Base-by-base conservation (phyloP, 2,113 vertebrate species). In the Lycaon pictus region DNA sequence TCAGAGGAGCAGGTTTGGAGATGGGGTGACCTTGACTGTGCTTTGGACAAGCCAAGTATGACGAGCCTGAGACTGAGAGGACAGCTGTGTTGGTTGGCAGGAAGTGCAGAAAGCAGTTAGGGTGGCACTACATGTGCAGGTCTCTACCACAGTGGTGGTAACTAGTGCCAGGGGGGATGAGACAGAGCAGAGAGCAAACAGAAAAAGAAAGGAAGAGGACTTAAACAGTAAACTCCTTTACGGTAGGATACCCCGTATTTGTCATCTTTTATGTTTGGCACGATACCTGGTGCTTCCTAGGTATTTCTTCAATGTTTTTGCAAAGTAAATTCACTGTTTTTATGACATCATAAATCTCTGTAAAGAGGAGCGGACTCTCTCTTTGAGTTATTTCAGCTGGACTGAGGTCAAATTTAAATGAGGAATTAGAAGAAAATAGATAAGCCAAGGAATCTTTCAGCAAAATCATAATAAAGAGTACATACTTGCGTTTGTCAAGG, bases 291-390 rank as follows among this genome's bases (percentile, higher is more conserved):
- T 13, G 35, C 48, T 80, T 90, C 17, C 15, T 56, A 93, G 51
- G 65, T 62, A 43, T 76, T 90, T 92, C 32, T 25, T 80, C n/a
- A 58, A 0, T 67, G 58, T 37, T 82, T 80, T 93, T 92, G 58
- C 25, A 81, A 92, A 96, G 89, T 29, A 62, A 43, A 81, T 97
- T 94, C 23, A 93, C 71, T 53, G 62, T 81, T 77, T 6, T 91
- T 89, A 69, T 29, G 29, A 53, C 25, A 65, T 9, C 10, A 20
- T 55, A 79, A 62, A 27, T 80, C 72, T 94, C 43, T 80, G 22
- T 81, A 62, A 77, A 94, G 13, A 60, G 19, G 60, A 88, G 48
- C 32, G 12, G 55, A 0, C 35, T 69, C 12, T 58, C 15, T 84
- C 67, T 83, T 51, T 32, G 76, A 77, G 48, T 17, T 84, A 23